Base-by-base conservation (phyloP, 2,797 vertebrate genomes). In the Lemur catta region DNA sequence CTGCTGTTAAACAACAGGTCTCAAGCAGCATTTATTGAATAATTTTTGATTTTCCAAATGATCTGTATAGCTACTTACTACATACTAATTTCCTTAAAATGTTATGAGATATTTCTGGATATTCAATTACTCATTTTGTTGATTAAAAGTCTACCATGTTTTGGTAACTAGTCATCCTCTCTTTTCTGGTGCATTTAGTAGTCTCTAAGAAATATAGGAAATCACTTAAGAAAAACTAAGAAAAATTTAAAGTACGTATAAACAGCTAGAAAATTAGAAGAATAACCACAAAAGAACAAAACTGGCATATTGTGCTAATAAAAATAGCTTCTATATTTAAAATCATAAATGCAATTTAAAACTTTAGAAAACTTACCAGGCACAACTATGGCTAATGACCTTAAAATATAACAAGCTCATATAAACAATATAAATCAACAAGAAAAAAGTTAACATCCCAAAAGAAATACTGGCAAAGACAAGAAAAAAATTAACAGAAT, bases 181-280 rank as follows among this genome's bases (percentile, higher is more conserved):
- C 52, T 78, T 85, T 92, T 86, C 67, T 67, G 20, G 48, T 9
- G 35, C 41, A 72, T 46, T 46, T 28, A 52, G 0, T 75, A 52
- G 0, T 75, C 76, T 91, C 89, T 71, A 93, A 87, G 26, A 92
- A 85, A 94, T 67, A 22, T 48, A 96, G 30, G 22, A 90, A 94
- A 74, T 89, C 38, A 89, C 46, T 43, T 81, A 65, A 89, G 28
- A 4, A 88, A 95, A 96, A 78, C 48, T 65, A 78, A 80, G 67
- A 48, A 59, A 33, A 84, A 74, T 30, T 86, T 57, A 38, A 88
- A 78, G 28, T 46, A 72, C 20, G 30, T 15, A 63, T 41, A 74
- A 92, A 79, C 12, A 94, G 28, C 63, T 79, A 65, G 50, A 91
- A 80, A 87, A 41, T 0, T 50, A 26, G 48, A 86, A 82, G 41